Evolutionary conservation across 2,888 invertebrate species (phyloP).

Genomic region (Graphium colonna): DNA sequence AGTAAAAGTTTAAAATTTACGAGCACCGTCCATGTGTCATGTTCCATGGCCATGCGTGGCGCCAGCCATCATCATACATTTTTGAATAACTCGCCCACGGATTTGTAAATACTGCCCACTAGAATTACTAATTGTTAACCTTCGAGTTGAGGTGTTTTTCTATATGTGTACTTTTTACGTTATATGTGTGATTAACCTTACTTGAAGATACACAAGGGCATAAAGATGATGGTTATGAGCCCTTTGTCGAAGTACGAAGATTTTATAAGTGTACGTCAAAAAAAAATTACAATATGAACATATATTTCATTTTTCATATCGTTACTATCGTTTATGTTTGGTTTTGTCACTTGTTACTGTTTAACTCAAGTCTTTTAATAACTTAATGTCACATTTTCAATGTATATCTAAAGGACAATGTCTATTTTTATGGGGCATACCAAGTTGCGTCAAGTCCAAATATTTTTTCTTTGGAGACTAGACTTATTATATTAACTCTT

Average conservation of each 20-base stretch:
- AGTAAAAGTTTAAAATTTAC: conserved; percentile 24
- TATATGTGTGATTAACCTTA: background rate
- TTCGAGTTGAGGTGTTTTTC: background rate
- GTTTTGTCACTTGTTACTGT: too few relatives aligned
- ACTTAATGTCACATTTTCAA: too few relatives aligned
- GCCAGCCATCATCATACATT: conserved; percentile 2
- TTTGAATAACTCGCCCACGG: conserved; percentile 25
- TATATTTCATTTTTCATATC: too few relatives aligned
- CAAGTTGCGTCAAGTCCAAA: too few relatives aligned
- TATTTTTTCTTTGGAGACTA: too few relatives aligned
- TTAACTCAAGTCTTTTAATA: too few relatives aligned
- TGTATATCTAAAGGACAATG: too few relatives aligned
- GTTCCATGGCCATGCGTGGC: conserved; percentile 14
- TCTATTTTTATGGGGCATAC: too few relatives aligned
- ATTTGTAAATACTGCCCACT: conserved; percentile 21
- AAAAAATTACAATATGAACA: too few relatives aligned
- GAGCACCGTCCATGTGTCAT: conserved; percentile 17
- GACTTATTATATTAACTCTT: too few relatives aligned
- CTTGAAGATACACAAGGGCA: background rate
- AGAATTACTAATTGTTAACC: conserved; percentile 4
- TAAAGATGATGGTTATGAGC: background rate
- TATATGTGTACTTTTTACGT: background rate
- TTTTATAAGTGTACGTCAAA: too few relatives aligned
- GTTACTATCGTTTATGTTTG: too few relatives aligned
- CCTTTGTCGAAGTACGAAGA: background rate